Conservation (phyloP, 1,140 invertebrate genomes). For the Ladona fulva region DNA sequence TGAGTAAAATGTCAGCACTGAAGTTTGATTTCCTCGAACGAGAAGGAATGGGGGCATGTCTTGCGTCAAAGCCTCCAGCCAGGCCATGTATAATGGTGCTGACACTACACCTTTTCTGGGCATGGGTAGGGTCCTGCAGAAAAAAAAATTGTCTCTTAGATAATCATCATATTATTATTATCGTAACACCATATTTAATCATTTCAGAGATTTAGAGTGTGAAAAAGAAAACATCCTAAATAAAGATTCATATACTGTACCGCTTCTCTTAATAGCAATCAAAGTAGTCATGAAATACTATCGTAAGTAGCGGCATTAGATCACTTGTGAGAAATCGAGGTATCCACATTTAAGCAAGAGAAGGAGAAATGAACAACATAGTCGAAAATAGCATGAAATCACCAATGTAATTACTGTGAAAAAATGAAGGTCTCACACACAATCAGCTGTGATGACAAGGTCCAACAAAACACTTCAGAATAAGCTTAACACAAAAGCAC, state of each 20-base stretch:
- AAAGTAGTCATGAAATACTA: too few species aligned
- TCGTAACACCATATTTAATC: background rate
- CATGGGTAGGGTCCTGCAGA: constrained; percentile 76
- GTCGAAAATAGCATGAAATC: too few species aligned
- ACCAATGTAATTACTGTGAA: too few species aligned
- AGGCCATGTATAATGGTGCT: constrained; percentile 84
- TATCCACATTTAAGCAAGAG: too few species aligned
- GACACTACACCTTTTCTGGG: constrained; percentile 81
- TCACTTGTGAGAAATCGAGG: too few species aligned
- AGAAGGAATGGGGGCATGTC: constrained; percentile 86
- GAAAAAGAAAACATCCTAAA: background rate
- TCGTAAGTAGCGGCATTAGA: too few species aligned
- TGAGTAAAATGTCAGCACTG: constrained; percentile 94
- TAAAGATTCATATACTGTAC: background rate
- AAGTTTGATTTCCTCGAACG: constrained; percentile 89
- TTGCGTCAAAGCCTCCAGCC: constrained; percentile 82
- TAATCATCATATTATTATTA: background rate
- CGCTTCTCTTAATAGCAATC: too few species aligned
- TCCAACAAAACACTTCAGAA: too few species aligned
- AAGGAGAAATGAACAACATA: too few species aligned
- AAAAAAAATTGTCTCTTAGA: background rate
- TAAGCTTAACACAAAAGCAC: too few species aligned
- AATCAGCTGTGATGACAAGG: too few species aligned
- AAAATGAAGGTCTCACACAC: too few species aligned
- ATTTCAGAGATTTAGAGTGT: background rate